Percentiles rank a stretch among this genome's conserved stretches.
Conservation (phyloP, 2,797 vertebrate genomes). For the Enoplosus armatus region DNA sequence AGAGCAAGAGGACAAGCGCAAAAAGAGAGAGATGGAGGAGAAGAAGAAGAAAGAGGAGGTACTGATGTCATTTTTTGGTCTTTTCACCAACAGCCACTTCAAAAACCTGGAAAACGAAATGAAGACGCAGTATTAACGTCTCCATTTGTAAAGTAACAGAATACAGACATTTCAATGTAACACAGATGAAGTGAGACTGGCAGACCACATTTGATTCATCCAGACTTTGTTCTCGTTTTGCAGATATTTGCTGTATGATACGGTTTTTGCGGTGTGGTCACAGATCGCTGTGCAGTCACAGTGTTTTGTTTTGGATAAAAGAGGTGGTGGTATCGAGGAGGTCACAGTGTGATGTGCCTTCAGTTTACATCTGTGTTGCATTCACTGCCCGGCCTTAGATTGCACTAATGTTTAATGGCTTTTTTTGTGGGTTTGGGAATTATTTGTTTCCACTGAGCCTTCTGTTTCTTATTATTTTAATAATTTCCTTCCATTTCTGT, state of each 20-base stretch:
- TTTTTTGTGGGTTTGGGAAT: background rate
- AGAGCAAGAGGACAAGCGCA: constrained; percentile 46
- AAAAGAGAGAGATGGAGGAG: constrained; percentile 60
- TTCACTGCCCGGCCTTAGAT: constrained; percentile 28
- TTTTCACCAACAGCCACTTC: constrained; percentile 6
- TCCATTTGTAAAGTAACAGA: constrained; percentile 8
- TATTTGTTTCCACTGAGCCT: background rate
- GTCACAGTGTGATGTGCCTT: constrained; percentile 28
- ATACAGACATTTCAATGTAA: constrained; percentile 5
- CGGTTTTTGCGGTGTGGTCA: constrained; percentile 16
- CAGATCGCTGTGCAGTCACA: constrained; percentile 14
- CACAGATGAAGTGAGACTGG: constrained; percentile 4
- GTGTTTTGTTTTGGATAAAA: constrained; percentile 20
- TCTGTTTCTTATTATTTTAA: background rate
- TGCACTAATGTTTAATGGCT: constrained; percentile 5
- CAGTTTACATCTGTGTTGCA: constrained; percentile 30
- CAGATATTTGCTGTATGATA: constrained; percentile 13
- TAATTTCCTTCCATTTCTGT: constrained; percentile 21
- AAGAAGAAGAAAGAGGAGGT: constrained; percentile 77
- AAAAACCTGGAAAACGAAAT: constrained; percentile 28
- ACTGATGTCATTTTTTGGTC: constrained; percentile 16
- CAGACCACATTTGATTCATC: constrained; percentile 17
- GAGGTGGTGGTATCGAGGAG: background rate
- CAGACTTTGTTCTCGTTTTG: constrained; percentile 12
- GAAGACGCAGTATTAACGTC: background rate